A percentile compares a stretch with the other conserved stretches of the same genome.
phyloP scores from a whole-genome alignment of 2,797 vertebrate genomes.

The Mycteria americana region DNA sequence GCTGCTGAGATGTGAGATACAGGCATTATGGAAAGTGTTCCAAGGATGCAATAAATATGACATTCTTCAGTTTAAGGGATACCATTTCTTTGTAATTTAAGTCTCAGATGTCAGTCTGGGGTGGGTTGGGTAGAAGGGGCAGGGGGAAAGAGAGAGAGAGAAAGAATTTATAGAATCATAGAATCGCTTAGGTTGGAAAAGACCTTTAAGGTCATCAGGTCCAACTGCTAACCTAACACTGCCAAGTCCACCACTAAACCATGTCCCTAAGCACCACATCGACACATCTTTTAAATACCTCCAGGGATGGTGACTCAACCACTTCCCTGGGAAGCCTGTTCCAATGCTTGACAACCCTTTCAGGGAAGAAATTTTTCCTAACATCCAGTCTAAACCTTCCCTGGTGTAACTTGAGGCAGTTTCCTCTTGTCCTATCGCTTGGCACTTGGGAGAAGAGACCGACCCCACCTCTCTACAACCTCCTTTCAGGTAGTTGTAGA shows the following conservation, averaged over 20 bases:
- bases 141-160: background rate
- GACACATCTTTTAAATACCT: background rate
- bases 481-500: too few species aligned
- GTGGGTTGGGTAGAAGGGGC: rapidly evolving
- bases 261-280: background rate
- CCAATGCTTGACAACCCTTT: too few species aligned
- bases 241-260: background rate
- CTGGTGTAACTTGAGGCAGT: too few species aligned
- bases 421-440: too few species aligned
- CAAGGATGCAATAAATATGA: background rate
- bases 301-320: background rate
- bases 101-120: rapidly evolving
- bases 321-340: background rate
- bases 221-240: background rate
- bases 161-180: background rate
- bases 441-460: too few species aligned
- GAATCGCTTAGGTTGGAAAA: background rate
- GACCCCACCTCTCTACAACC: too few species aligned
- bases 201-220: background rate
- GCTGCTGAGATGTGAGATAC: background rate
- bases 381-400: too few species aligned
- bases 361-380: too few species aligned
- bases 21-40: background rate
- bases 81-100: background rate
- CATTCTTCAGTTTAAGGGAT: background rate